Percentiles rank a stretch among this genome's conserved stretches.
Evolutionary conservation across 1,140 invertebrate species (phyloP).

Genomic region (Centruroides sculpturatus): DNA sequence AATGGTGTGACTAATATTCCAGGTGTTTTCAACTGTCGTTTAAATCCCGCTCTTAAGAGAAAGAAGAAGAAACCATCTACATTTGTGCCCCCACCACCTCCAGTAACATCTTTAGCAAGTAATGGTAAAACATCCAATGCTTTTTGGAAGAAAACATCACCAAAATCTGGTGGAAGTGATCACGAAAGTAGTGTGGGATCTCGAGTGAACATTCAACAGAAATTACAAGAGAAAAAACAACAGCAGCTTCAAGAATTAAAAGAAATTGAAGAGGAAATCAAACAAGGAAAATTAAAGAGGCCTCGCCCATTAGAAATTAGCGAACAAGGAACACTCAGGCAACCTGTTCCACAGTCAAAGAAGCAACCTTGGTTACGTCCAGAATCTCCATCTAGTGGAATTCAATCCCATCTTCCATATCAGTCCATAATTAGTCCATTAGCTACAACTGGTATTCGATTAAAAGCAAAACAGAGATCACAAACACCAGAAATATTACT

Average conservation of each 20-base stretch:
- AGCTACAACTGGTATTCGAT: conserved; percentile 4
- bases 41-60: conserved; percentile 57
- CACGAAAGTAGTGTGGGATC: conserved; percentile 57
- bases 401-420: conserved; percentile 1
- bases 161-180: conserved; percentile 42
- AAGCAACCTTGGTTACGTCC: conserved; percentile 35
- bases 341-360: conserved; percentile 34
- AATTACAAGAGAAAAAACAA: conserved; percentile 72
- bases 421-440: conserved; percentile 11
- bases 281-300: conserved; percentile 55
- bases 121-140: conserved; percentile 37
- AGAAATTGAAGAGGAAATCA: conserved; percentile 61
- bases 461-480: conserved; percentile 31
- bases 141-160: conserved; percentile 63
- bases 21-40: conserved; percentile 75
- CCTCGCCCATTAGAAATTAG: conserved; percentile 31
- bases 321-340: conserved; percentile 26
- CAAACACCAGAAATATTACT: conserved; percentile 60
- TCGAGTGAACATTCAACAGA: conserved; percentile 67
- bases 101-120: conserved; percentile 19
- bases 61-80: conserved; percentile 81
- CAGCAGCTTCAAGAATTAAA: conserved; percentile 67
- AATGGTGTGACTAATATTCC: conserved; percentile 31
- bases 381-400: conserved; percentile 3
- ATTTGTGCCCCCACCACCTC: conserved; percentile 57